phyloP scores from a whole-genome alignment of 2,888 invertebrate genomes.

The Ochropacha duplaris region DNA sequence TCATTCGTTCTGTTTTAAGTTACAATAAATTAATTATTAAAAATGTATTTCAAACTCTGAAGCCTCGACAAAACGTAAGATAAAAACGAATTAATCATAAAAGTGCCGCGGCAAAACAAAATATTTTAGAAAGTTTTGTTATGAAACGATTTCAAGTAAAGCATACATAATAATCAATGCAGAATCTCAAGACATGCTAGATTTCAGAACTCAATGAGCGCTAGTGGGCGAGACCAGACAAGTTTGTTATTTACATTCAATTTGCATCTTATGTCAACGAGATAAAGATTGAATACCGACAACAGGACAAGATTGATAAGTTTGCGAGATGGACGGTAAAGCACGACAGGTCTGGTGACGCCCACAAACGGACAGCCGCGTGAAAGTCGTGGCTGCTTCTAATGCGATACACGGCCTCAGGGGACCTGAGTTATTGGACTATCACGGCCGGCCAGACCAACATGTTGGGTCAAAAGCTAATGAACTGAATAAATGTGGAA shows the following conservation, averaged over 20 bases:
- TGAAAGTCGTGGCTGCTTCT: slow-evolving; percentile 52
- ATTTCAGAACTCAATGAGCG: slow-evolving; percentile 29
- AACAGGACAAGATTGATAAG: slow-evolving; percentile 9
- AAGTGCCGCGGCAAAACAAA: background rate
- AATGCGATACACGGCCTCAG: slow-evolving; percentile 11
- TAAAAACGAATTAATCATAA: background rate
- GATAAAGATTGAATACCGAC: slow-evolving; percentile 23
- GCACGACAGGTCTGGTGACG: slow-evolving; percentile 67
- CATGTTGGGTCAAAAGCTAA: slow-evolving; percentile 23
- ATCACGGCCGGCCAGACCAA: slow-evolving; percentile 18
- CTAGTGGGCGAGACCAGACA: slow-evolving; percentile 31
- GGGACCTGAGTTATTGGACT: slow-evolving; percentile 30
- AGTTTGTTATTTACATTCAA: slow-evolving; percentile 9
- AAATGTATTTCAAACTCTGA: no score
- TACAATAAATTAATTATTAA: background rate
- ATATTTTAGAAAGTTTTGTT: slow-evolving; percentile 25
- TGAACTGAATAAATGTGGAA: slow-evolving; percentile 23
- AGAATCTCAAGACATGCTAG: slow-evolving; percentile 25
- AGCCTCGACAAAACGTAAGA: background rate
- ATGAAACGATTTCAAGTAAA: slow-evolving; percentile 25
- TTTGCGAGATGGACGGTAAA: slow-evolving; percentile 41
- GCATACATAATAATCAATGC: slow-evolving; percentile 17
- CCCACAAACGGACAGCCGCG: slow-evolving; percentile 43
- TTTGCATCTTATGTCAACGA: slow-evolving; percentile 17
- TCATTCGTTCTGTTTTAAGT: background rate